These are phyloP conservation scores for Melanostoma mellinum DNA, from an alignment of 2,888 invertebrate species.

Conservation along the genomic window DNA sequence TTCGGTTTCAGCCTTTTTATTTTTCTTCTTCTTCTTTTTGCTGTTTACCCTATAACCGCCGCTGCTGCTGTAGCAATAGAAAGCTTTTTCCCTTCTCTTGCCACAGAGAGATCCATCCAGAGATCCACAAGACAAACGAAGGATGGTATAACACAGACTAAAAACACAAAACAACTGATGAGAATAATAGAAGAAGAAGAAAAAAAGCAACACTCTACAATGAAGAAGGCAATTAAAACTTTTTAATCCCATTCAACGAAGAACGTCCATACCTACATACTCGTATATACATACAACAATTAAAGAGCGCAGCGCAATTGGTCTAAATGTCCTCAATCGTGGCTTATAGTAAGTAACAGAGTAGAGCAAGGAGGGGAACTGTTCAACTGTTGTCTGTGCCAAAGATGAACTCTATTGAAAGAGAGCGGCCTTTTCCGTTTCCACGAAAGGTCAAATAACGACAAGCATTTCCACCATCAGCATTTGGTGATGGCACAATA, in stretches of 20 bases:
- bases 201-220: conserved; percentile 15
- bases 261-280: background rate
- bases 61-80: conserved; percentile 7
- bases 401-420: conserved; percentile 26
- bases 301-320: conserved; percentile 48
- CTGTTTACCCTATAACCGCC: background rate
- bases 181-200: conserved; percentile 1
- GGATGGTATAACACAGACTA: background rate
- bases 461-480: conserved; percentile 32
- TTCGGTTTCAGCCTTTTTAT: conserved; percentile 20
- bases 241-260: conserved; percentile 63
- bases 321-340: conserved; percentile 62
- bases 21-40: background rate
- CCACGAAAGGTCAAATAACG: conserved; percentile 53
- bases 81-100: conserved; percentile 32
- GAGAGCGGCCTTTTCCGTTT: conserved; percentile 35
- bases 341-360: conserved; percentile 24
- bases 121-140: conserved; percentile 6
- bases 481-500: conserved; percentile 3
- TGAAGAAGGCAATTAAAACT: conserved; percentile 67
- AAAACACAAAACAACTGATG: conserved; percentile 1
- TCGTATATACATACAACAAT: conserved; percentile 5
- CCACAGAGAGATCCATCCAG: conserved; percentile 24
- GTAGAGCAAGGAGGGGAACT: conserved; percentile 2
- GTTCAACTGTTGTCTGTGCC: background rate